Evolutionary conservation across 2,113 vertebrate genomes (phyloP).

Genomic region (Grammomys dolichurus): DNA sequence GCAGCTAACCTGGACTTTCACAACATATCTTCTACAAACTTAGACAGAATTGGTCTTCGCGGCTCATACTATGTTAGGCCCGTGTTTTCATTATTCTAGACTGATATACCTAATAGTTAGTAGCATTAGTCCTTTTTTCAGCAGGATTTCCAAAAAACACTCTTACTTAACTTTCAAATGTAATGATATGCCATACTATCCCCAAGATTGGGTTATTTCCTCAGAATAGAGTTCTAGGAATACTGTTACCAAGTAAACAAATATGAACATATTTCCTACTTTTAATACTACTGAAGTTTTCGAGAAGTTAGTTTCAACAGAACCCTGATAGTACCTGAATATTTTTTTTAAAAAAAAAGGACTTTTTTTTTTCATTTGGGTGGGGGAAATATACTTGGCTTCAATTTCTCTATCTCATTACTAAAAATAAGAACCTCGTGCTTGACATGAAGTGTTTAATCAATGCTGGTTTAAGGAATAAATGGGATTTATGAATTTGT

Average conservation of each 20-base stretch:
- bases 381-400: not conserved
- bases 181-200: conserved; percentile 39
- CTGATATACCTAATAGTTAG: conserved; percentile 53
- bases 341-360: conserved; percentile 33
- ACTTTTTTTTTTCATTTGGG: not conserved
- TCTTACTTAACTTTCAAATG: conserved; percentile 62
- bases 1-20: not conserved
- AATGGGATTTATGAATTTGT: conserved; percentile 20
- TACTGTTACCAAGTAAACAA: not conserved
- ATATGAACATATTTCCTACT: not conserved
- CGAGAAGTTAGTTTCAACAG: conserved; percentile 44
- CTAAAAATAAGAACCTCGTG: conserved; percentile 18
- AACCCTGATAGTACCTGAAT: not conserved
- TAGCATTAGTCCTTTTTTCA: not conserved
- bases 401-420: conserved; percentile 54
- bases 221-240: conserved; percentile 46
- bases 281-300: conserved; percentile 40
- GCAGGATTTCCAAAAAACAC: conserved; percentile 44
- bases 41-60: not conserved
- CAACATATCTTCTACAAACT: conserved; percentile 46
- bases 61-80: not conserved
- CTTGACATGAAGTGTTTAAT: conserved; percentile 31
- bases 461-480: conserved; percentile 49
- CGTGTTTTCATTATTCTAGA: conserved; percentile 42
- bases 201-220: conserved; percentile 18